Conservation (phyloP, 2,113 vertebrate species). For the Melanotaenia duboulayi region DNA sequence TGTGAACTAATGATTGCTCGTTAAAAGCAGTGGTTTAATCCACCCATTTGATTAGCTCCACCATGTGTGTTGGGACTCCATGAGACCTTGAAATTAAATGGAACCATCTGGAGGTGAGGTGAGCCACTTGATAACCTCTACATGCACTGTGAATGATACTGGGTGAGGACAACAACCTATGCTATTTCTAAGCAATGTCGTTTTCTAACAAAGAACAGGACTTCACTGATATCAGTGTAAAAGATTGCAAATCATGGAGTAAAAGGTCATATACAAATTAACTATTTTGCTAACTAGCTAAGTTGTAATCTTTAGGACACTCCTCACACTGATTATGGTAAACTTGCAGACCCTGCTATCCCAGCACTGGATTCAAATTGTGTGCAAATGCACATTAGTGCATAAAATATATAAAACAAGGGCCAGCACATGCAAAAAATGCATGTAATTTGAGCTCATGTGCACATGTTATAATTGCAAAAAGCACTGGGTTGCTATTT, state of each 20-base stretch:
- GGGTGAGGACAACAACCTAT: background rate
- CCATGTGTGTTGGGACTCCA: background rate
- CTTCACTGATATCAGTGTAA: background rate
- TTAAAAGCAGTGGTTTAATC: background rate
- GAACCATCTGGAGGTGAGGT: slow-evolving; percentile 11
- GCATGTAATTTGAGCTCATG: background rate
- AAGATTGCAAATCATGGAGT: background rate
- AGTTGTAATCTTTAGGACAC: background rate
- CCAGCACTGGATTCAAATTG: background rate
- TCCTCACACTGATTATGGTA: background rate
- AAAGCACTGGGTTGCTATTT: background rate
- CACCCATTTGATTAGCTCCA: background rate
- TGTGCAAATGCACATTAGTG: background rate
- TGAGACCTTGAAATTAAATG: background rate
- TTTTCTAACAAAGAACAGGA: background rate
- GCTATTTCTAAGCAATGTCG: background rate
- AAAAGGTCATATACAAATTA: background rate
- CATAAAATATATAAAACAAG: background rate
- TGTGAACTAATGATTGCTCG: background rate
- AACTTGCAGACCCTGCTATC: background rate
- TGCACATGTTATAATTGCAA: background rate
- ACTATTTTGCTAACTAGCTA: background rate
- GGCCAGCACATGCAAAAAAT: background rate
- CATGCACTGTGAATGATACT: background rate
- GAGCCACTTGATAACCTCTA: background rate